Evolutionary conservation across 2,797 vertebrate species (phyloP), one percentile per base, ranked within the genome.

Genomic region (Graptemys geographica): DNA sequence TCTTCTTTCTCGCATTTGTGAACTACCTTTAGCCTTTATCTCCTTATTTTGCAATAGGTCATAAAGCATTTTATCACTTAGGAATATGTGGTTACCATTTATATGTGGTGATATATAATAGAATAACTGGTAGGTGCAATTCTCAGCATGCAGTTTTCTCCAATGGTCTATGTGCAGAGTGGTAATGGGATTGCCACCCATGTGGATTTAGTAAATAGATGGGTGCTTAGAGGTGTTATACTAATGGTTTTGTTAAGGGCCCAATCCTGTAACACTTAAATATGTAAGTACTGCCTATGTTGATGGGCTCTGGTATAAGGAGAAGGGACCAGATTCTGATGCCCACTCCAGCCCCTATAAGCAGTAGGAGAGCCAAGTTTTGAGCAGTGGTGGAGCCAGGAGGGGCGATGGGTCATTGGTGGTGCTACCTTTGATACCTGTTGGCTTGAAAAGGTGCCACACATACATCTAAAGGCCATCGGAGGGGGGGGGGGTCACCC

Each of bases 61-160:
- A 96, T 96, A 96, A 97, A 97, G 87, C 94, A 95, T 97, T 97
- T 94, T 96, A 97, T 96, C 95, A 92, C 95, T 96, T 97, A 97
- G 92, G 96, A 96, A 97, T 96, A 97, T 97, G 94, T 96, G 96
- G 95, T 97, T 96, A 76, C 95, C 97, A 96, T 96, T 96, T 97
- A 91, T 90, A 93, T 93, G 92, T 83, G 95, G 79, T 56, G 94
- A 96, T 92, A 94, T 1, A 93, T 94, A 95, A 94, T 97, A 96
- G 95, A 69, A 37, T 69, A 89, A 96, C 94, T 92, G 82, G 90
- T 86, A 96, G 92, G 95, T 96, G 95, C 96, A 96, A 96, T 95
- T 97, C 97, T 96, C 96, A 87, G 86, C 92, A 87, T 95, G 90
- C 93, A 93, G 95, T 95, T 96, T 97, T 96, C 94, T 96, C 65